Evolutionary conservation across 2,113 vertebrate genomes (phyloP).

Genomic region (Cyanoramphus novaezelandiae): DNA sequence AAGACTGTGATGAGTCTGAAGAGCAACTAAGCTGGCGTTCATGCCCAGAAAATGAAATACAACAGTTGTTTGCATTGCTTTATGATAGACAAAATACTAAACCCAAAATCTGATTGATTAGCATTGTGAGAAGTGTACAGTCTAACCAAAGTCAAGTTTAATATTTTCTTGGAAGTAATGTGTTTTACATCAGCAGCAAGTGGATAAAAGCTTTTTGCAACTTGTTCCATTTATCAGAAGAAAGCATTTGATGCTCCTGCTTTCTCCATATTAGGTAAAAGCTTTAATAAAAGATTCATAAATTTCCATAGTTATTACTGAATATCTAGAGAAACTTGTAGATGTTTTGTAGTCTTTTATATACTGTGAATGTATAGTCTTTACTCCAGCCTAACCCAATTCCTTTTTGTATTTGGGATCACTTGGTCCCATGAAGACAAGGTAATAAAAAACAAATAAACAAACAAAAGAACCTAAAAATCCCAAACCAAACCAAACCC

Average conservation of each 20-base stretch:
- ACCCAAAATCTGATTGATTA: slow-evolving; percentile 36
- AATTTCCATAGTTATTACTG: slow-evolving; percentile 26
- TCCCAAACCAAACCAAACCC: rapidly evolving
- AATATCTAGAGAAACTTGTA: slow-evolving; percentile 41
- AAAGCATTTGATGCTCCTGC: slow-evolving; percentile 49
- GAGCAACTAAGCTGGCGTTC: slow-evolving; percentile 74
- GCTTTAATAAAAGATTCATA: slow-evolving; percentile 56
- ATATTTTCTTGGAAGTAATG: slow-evolving; percentile 39
- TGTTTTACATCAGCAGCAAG: slow-evolving; percentile 56
- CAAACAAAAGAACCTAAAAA: background rate
- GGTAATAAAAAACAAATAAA: background rate
- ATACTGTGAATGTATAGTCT: slow-evolving; percentile 21
- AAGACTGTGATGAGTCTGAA: slow-evolving; percentile 83
- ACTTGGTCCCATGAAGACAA: slow-evolving; percentile 26
- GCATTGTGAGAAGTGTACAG: background rate
- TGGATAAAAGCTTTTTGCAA: slow-evolving; percentile 55
- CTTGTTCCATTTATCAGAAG: slow-evolving; percentile 59
- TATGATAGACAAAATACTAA: slow-evolving; percentile 45
- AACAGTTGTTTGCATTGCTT: slow-evolving; percentile 51
- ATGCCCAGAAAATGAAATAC: slow-evolving; percentile 83
- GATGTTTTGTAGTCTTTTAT: slow-evolving; percentile 38
- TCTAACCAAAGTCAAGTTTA: slow-evolving; percentile 45
- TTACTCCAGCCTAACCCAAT: background rate
- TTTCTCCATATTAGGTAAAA: slow-evolving; percentile 54
- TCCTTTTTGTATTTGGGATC: slow-evolving; percentile 14